phyloP scores from a whole-genome alignment of 2,113 vertebrate species.

The Cyanoramphus novaezelandiae region DNA sequence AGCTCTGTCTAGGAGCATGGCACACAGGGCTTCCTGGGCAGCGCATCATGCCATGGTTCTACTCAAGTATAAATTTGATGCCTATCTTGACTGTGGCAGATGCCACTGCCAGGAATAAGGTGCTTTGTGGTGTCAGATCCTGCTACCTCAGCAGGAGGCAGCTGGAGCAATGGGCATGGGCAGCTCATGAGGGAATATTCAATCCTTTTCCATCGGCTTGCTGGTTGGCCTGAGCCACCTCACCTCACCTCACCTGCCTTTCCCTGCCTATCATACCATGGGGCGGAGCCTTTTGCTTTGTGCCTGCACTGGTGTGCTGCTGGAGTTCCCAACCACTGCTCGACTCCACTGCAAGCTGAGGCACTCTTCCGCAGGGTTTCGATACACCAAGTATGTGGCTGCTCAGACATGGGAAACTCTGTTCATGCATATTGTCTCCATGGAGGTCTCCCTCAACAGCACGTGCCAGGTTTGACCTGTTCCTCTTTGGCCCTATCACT shows the following conservation, averaged over 20 bases:
- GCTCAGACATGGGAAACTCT: neutral
- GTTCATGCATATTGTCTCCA: neutral
- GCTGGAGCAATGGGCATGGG: neutral
- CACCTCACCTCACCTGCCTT: neutral
- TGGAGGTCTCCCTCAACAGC: neutral
- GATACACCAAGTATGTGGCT: neutral
- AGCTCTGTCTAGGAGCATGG: neutral
- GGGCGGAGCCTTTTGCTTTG: neutral
- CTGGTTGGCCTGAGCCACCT: neutral
- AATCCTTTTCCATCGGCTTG: neutral
- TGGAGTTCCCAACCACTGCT: neutral
- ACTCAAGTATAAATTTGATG: neutral
- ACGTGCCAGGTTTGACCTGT: neutral
- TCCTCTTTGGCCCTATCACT: neutral
- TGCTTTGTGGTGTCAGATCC: neutral
- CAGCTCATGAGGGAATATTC: neutral
- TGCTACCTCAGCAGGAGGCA: neutral
- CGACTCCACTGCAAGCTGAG: neutral
- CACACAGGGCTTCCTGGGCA: neutral
- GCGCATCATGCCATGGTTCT: fast-evolving
- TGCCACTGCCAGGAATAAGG: neutral
- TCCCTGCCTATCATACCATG: neutral
- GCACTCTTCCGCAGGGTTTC: neutral
- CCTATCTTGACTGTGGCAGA: neutral
- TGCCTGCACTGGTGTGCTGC: neutral